These are phyloP conservation scores for Lipotes vexillifer DNA, from an alignment of 2,113 vertebrate species.

Conservation along the genomic window DNA sequence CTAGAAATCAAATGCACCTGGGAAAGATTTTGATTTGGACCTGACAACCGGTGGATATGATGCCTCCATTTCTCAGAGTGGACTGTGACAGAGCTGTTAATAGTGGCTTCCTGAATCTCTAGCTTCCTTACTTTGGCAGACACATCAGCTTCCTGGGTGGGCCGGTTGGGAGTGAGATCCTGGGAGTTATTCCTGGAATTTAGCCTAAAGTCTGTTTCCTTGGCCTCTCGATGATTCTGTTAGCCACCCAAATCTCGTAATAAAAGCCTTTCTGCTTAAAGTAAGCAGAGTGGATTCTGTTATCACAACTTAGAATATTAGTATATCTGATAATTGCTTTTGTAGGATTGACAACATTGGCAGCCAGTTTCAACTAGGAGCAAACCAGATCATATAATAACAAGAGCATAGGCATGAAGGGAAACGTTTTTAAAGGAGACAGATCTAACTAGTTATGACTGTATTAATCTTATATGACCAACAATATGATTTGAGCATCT, in stretches of 20 bases:
- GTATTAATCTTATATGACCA: background rate
- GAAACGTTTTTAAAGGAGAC: background rate
- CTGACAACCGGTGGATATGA: background rate
- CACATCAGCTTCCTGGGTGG: constrained; percentile 14
- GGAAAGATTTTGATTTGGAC: background rate
- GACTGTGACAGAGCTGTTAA: background rate
- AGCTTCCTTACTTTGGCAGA: background rate
- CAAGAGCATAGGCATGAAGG: background rate
- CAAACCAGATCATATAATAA: background rate
- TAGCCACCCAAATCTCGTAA: background rate
- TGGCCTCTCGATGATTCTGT: background rate
- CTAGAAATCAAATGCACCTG: background rate
- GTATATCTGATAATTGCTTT: background rate
- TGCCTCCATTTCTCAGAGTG: background rate
- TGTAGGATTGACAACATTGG: background rate
- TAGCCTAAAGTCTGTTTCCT: constrained; percentile 16
- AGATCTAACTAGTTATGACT: background rate
- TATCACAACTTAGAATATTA: background rate
- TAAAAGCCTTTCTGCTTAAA: background rate
- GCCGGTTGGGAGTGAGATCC: background rate
- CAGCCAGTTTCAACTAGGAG: background rate
- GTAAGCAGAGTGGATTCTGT: background rate
- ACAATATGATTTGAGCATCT: background rate
- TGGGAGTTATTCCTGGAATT: constrained; percentile 24
- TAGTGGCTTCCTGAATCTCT: background rate